These are phyloP conservation scores for Noctuana brunneofusca DNA, from an alignment of 2,888 invertebrate species.

Conservation along the genomic window DNA sequence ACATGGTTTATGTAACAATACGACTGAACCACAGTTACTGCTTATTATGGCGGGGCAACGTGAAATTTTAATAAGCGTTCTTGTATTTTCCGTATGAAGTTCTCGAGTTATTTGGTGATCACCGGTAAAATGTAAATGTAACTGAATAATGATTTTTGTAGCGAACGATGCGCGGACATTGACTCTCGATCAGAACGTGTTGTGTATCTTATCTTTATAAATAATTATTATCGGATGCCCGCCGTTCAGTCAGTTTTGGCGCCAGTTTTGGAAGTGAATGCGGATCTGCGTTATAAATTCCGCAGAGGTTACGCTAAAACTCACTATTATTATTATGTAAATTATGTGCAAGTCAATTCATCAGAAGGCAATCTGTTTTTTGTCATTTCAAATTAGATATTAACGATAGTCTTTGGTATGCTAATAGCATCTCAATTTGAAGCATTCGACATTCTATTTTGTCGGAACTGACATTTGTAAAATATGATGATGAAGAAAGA, in stretches of 20 bases:
- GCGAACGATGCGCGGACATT: slow-evolving; percentile 57
- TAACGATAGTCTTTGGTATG: slow-evolving; percentile 21
- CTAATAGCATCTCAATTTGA: slow-evolving; percentile 17
- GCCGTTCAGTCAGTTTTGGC: slow-evolving; percentile 60
- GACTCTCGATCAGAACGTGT: slow-evolving; percentile 51
- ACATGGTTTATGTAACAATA: background rate
- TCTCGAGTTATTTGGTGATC: slow-evolving; percentile 52
- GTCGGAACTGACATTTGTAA: background rate
- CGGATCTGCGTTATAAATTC: slow-evolving; percentile 50
- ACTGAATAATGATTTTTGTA: slow-evolving; percentile 64
- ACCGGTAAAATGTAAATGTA: slow-evolving; percentile 64
- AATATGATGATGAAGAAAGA: slow-evolving; percentile 4
- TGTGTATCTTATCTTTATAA: slow-evolving; percentile 50
- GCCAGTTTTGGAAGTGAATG: slow-evolving; percentile 56
- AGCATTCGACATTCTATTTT: slow-evolving; percentile 1
- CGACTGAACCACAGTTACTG: background rate
- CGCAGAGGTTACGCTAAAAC: slow-evolving; percentile 10
- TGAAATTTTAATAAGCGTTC: slow-evolving; percentile 16
- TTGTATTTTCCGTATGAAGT: slow-evolving; percentile 45
- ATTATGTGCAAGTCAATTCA: slow-evolving; percentile 6
- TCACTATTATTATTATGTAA: slow-evolving; percentile 13
- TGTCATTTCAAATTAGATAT: slow-evolving; percentile 21
- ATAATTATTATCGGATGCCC: slow-evolving; percentile 46
- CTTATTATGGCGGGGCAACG: background rate
- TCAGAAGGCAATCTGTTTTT: slow-evolving; percentile 24